Percentiles rank a stretch among this genome's conserved stretches.
Evolutionary conservation across 2,797 vertebrate genomes (phyloP).

Genomic region (Picus viridis): DNA sequence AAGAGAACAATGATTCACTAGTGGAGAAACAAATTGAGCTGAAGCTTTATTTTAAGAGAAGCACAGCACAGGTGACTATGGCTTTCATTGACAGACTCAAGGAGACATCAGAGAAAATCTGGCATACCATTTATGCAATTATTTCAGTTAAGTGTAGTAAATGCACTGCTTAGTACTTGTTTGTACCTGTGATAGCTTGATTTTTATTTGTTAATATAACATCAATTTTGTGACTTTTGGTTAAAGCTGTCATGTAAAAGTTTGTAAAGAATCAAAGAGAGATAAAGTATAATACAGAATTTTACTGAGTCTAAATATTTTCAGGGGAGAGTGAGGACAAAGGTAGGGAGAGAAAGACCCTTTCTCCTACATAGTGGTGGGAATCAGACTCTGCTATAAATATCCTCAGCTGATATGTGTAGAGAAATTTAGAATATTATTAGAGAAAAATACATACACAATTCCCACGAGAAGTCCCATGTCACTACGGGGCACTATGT

Average conservation of each 20-base stretch:
- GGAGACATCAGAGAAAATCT: not conserved
- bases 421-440: not conserved
- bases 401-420: not conserved
- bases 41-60: not conserved
- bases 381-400: not conserved
- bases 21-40: not conserved
- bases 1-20: not conserved
- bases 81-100: not conserved
- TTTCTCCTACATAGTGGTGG: not conserved
- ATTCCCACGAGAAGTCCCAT: not conserved
- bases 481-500: not conserved
- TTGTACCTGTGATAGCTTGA: not conserved
- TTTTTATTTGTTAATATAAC: not conserved
- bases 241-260: not conserved
- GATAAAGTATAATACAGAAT: not conserved
- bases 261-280: not conserved
- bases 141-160: not conserved
- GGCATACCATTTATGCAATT: not conserved
- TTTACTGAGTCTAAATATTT: not conserved
- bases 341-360: fast-evolving
- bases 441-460: not conserved
- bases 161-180: not conserved
- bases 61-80: not conserved
- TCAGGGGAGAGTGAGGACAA: not conserved
- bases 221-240: not conserved